Base-by-base conservation (phyloP, 1,140 invertebrate genomes). In the Aphidius ervi region DNA sequence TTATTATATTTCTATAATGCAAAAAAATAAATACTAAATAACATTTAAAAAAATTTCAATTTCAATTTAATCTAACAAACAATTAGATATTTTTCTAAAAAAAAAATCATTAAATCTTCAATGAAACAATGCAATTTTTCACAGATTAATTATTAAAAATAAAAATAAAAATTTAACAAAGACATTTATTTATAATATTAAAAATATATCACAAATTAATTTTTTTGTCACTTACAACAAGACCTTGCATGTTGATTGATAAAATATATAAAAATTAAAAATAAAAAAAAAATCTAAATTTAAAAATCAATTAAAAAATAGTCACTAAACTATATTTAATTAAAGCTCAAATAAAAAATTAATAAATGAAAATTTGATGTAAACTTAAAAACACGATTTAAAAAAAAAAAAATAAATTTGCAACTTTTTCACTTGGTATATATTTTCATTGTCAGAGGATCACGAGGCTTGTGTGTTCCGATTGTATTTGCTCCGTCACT, bases 401-500 rank as follows among this genome's bases (percentile, higher is more conserved):
- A 31, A 31, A 31, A 31, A 31, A 31, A 31, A 2, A 31, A 31
- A 3, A 31, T 31, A 31, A 31, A 31, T 31, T 7, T 23, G 16
- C 7, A 60, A 60, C 58, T 60, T 48, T 9, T 39, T 16, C 58
- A 60, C 58, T 54, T 50, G 23, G 23, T 31, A 31, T 23, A 8
- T 47, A 56, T 56, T 56, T 61, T 61, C 53, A 61, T 54, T 56
- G 59, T 52, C 59, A 49, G 54, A 45, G 46, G 54, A 61, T 56
- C 59, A 50, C 59, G 40, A 61, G 5, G 39, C 16, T 61, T 61
- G 46, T 61, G 23, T 31, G 59, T 39, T 45, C 39, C 6, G 46
- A 50, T 61, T 56, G 46, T 54, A 46, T n/a, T 61, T 46, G 46
- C 50, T 47, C 46, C 49, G 40, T 16, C 46, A 56, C 54, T 56